Evolutionary conservation across 53 echinoderm and acorn worm genomes (phyloP).

Genomic region (Arbacia lixula): DNA sequence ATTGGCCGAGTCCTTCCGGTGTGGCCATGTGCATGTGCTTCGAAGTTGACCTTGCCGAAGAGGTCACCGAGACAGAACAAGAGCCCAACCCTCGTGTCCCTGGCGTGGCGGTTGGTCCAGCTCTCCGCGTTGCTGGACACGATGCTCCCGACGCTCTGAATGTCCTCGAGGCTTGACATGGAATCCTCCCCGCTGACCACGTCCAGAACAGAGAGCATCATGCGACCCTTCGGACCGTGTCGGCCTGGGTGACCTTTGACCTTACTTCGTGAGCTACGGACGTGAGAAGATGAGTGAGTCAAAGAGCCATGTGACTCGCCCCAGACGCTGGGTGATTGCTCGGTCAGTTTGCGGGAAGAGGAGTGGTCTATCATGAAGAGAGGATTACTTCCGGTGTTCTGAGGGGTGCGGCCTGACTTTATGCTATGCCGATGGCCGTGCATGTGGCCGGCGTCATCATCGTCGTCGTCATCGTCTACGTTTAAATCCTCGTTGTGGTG

Average conservation of each 20-base stretch:
- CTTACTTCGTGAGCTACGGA: neutral
- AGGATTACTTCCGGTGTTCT: neutral
- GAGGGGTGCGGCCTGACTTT: neutral
- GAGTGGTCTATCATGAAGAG: neutral
- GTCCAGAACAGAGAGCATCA: neutral
- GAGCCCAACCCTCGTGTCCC: conserved; percentile 26
- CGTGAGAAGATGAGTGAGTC: neutral
- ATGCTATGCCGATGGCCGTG: neutral
- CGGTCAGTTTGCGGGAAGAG: neutral
- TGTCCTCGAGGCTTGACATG: conserved; percentile 72
- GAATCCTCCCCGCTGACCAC: conserved; percentile 37
- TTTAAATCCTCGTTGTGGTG: conserved; percentile 36
- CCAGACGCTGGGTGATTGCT: neutral
- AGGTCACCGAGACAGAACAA: conserved; percentile 78
- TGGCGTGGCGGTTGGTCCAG: conserved; percentile 15
- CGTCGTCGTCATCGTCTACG: neutral
- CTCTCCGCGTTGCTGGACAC: conserved; percentile 51
- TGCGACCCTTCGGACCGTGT: neutral
- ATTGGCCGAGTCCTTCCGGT: conserved; percentile 68
- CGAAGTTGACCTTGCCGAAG: conserved; percentile 75
- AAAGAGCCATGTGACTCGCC: neutral
- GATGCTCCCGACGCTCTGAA: conserved; percentile 60
- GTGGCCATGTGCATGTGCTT: conserved; percentile 79
- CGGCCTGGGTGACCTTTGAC: neutral
- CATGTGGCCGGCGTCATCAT: neutral